Conservation (phyloP, 2,888 invertebrate species). For the Pycnomerus fuliginosus region DNA sequence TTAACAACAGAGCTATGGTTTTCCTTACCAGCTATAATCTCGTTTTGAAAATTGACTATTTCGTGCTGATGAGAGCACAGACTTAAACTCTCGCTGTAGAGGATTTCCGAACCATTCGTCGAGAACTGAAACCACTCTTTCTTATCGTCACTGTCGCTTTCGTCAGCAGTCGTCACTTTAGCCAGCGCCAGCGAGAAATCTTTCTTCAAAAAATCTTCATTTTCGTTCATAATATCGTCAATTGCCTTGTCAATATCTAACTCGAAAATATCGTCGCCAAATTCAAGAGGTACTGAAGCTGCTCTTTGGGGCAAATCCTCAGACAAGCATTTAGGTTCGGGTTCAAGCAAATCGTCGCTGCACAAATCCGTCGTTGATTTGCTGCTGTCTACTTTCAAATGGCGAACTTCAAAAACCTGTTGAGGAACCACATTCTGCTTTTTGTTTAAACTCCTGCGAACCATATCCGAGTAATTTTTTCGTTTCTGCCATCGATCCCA, state of each 20-base stretch:
- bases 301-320: no score
- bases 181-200: slow-evolving; percentile 17
- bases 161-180: no score
- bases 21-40: slow-evolving; percentile 18
- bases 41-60: no score
- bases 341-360: no score
- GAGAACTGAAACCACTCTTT: no score
- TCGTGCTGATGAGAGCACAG: no score
- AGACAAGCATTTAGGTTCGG: no score
- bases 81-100: slow-evolving; percentile 3
- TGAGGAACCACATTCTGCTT: slow-evolving; percentile 20
- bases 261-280: slow-evolving; percentile 3
- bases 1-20: no score
- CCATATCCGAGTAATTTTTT: slow-evolving; percentile 32
- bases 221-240: slow-evolving; percentile 15
- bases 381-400: slow-evolving; percentile 23
- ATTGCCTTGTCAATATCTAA: slow-evolving; percentile 6
- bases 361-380: no score
- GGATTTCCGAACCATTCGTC: slow-evolving; percentile 7
- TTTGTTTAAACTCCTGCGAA: slow-evolving; percentile 29
- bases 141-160: no score
- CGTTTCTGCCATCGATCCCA: slow-evolving; percentile 33
- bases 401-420: slow-evolving; percentile 36
- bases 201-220: slow-evolving; percentile 14
- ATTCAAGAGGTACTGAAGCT: background rate